Evolutionary conservation across 2,888 invertebrate genomes (phyloP), one percentile per base, ranked within the genome.

Genomic region (Catocala nupta): DNA sequence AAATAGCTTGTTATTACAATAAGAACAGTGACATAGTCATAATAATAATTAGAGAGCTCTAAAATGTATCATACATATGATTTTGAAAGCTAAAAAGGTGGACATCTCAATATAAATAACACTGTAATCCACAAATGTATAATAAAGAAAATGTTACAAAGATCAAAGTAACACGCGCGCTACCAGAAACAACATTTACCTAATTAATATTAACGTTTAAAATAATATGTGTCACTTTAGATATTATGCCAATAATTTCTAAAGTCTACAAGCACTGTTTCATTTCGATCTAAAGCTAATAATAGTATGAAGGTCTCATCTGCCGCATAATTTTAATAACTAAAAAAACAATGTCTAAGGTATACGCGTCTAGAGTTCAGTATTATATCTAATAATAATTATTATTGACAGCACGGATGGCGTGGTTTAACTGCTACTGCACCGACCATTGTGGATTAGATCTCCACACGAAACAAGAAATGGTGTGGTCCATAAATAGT

Each of bases 1-100:
- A 6, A 36, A 36, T 8, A 11, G 34, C 5, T 34, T 36, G 16
- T 34, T 13, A 36, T 48, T 8, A 16, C 11, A 49, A 34, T 33
- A 12, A 8, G 5, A n/a, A 47, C 12, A 13, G 47, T 47, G 12
- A 47, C 5, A 13, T 47, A 47, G 12, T 47, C 6, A 13, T 13
- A 13, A 36, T 33, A 36, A 51, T 10, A 13, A 12, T 33, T 51
- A 34, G 13, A 34, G 36, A 51, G 51, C 51, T 51, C 36, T 9
- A 50, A 51, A 51, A 51, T 51, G 13, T 51, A 51, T 51, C 51
- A 9, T 36, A 51, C 51, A 51, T 51, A 51, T 51, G 36, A 12
- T 34, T 50, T 2, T 5, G 5, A 12, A 12, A 52, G 25, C 44
- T 10, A 49, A n/a, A 49, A 6, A 25, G 11, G 25, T 25, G 13